Conservation (phyloP, 2,888 invertebrate species). For the Scrobipalpa atriplicella region DNA sequence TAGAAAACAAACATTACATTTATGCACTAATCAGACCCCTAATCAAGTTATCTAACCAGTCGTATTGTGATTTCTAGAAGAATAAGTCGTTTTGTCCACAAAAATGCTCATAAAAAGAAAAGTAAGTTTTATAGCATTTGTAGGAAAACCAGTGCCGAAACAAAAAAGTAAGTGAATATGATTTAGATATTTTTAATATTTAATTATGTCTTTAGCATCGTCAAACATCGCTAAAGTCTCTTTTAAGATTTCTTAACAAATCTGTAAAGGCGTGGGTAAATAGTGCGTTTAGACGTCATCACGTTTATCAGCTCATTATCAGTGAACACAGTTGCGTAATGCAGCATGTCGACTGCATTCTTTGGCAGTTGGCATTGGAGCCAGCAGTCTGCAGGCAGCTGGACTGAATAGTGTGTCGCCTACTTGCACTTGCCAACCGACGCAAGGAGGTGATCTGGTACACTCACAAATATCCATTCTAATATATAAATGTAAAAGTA, state of each 20-base stretch:
- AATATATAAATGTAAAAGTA: neutral
- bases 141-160: constrained; percentile 38
- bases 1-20: constrained; percentile 31
- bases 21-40: constrained; percentile 34
- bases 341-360: constrained; percentile 54
- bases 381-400: constrained; percentile 38
- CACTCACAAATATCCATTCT: neutral
- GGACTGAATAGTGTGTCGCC: constrained; percentile 38
- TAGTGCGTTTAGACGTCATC: neutral
- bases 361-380: constrained; percentile 64
- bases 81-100: constrained; percentile 38
- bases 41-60: constrained; percentile 44
- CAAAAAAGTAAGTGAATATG: constrained; percentile 54
- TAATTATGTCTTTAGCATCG: no score
- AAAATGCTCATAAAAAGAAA: constrained; percentile 50
- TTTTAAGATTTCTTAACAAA: neutral
- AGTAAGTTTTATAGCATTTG: constrained; percentile 50
- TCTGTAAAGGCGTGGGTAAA: neutral
- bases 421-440: constrained; percentile 47
- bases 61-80: constrained; percentile 36
- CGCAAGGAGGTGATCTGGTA: constrained; percentile 37
- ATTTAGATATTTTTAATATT: no score
- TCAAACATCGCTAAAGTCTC: no score
- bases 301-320: constrained; percentile 15
- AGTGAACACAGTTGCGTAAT: constrained; percentile 29